Base-by-base conservation (phyloP, 2,888 invertebrate species). In the Conops quadrifasciatus region DNA sequence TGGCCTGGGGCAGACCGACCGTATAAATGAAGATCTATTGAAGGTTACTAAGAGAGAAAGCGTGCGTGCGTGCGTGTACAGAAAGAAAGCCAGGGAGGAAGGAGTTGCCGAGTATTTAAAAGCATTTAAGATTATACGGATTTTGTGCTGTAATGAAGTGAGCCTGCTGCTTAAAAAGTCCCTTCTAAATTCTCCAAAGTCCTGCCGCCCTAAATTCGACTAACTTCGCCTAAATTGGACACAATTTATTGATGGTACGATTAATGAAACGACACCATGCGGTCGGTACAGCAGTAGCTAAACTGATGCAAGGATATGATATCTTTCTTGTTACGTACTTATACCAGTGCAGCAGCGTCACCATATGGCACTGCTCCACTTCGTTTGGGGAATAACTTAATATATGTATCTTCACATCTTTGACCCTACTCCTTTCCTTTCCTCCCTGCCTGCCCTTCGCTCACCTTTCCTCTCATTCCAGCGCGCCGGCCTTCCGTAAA, bases 111-210 rank as follows among this genome's bases (percentile, higher is more conserved):
- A 30, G 59, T 58, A 67, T 62, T 62, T 24, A 28, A 60, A 24
- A 65, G 70, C 60, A 68, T 51, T 68, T 45, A 67, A 63, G 45
- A 49, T 26, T n/a, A n/a, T n/a, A n/a, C n/a, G n/a, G 21, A 58
- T 66, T 49, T 43, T 51, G 59, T 36, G 19, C 26, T 36, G 26
- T 36, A 63, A 68, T 65, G 30, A 51, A 65, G 60, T 53, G 58
- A 36, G 28, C 15, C 26, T 28, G 0, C 11, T 21, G 13, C 21
- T 53, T n/a, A n/a, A n/a, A n/a, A n/a, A n/a, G n/a, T n/a, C n/a
- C n/a, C n/a, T n/a, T n/a, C n/a, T n/a, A n/a, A n/a, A n/a, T n/a
- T n/a, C n/a, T n/a, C n/a, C n/a, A n/a, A n/a, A n/a, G n/a, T n/a
- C n/a, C n/a, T n/a, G n/a, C n/a, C n/a, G n/a, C n/a, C 5, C 36